A percentile compares a stretch with the other conserved stretches of the same genome.
Evolutionary conservation across 2,888 invertebrate genomes (phyloP).

Genomic region (Hydrotaea cyrtoneurina): DNA sequence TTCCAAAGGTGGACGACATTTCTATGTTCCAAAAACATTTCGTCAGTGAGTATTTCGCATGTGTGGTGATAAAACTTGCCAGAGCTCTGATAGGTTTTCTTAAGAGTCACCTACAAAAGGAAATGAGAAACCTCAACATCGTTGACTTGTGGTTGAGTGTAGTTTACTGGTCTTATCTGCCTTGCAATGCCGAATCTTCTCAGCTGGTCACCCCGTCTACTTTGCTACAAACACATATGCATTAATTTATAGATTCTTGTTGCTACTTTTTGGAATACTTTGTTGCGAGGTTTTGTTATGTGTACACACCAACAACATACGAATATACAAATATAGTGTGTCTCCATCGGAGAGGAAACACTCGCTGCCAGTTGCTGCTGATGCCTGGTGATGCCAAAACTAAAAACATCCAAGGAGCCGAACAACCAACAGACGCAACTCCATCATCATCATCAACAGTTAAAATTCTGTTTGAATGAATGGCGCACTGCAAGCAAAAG

Average conservation of each 20-base stretch:
- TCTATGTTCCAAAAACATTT: too few relatives aligned
- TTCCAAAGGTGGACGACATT: too few relatives aligned
- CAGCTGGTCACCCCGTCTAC: neutral
- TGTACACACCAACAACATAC: constrained; percentile 29
- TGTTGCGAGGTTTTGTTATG: constrained; percentile 47
- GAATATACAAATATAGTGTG: neutral
- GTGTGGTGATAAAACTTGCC: too few relatives aligned
- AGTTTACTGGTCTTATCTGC: too few relatives aligned
- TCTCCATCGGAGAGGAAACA: neutral
- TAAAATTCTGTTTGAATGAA: constrained; percentile 40
- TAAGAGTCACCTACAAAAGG: too few relatives aligned
- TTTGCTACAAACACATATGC: neutral
- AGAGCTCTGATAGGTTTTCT: too few relatives aligned
- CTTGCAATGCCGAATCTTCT: too few relatives aligned
- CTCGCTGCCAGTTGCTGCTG: neutral
- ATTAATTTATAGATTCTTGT: constrained; percentile 41
- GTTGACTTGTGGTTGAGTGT: too few relatives aligned
- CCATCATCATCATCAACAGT: constrained; percentile 27
- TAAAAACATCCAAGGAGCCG: constrained; percentile 6
- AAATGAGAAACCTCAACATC: too few relatives aligned
- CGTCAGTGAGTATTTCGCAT: too few relatives aligned
- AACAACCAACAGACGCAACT: neutral
- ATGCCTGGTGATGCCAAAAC: too few relatives aligned
- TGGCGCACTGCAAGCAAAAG: neutral
- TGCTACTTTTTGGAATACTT: constrained; percentile 38